A percentile compares a stretch with the other conserved stretches of the same genome.
phyloP scores from a whole-genome alignment of 2,797 vertebrate genomes.

The Myotis vivesi region DNA sequence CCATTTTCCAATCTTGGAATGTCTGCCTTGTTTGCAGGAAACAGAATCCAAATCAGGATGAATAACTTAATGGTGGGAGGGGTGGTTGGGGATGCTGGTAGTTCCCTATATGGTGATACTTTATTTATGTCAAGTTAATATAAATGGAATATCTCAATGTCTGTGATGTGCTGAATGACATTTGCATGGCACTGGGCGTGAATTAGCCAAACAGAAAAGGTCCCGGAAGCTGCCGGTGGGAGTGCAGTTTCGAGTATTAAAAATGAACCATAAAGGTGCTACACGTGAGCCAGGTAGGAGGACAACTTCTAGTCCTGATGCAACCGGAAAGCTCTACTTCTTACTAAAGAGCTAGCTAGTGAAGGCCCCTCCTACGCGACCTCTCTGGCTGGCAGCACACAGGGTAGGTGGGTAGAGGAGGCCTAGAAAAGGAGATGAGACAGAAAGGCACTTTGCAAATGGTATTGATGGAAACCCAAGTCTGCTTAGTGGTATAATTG shows the following conservation, averaged over 20 bases:
- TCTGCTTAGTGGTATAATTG: not conserved
- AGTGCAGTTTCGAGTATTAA: not conserved
- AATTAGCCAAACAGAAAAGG: not conserved
- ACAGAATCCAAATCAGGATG: not conserved
- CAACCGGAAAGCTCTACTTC: not conserved
- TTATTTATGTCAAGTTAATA: constrained; percentile 19
- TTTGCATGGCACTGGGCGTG: not conserved
- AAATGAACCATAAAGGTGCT: not conserved
- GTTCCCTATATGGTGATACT: not conserved
- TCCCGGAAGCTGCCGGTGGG: not conserved
- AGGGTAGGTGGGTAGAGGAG: not conserved
- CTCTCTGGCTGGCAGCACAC: not conserved
- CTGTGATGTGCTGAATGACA: not conserved
- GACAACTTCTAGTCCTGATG: not conserved
- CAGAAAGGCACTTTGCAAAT: not conserved
- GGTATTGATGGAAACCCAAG: not conserved
- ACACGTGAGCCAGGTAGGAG: not conserved
- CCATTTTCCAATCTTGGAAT: constrained; percentile 35
- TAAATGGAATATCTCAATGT: not conserved
- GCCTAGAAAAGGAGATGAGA: not conserved
- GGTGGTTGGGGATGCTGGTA: not conserved
- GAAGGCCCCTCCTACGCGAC: not conserved
- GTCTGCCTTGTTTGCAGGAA: constrained; percentile 40
- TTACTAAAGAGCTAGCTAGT: not conserved
- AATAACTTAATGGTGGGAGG: not conserved